Conservation (phyloP, 92 coral and sea anemone species). For the Epizoanthus illoricatus region DNA sequence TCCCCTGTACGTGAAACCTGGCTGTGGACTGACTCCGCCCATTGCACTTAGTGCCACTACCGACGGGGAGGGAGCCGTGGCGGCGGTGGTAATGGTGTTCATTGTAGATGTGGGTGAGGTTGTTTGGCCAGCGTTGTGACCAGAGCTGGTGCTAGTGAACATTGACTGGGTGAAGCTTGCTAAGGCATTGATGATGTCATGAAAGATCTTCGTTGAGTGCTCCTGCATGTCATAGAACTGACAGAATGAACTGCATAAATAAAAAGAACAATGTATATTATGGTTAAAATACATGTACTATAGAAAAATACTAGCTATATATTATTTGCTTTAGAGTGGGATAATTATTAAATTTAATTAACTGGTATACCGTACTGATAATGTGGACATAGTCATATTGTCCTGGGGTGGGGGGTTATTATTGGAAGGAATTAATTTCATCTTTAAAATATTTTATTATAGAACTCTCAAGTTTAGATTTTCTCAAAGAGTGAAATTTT, state of each 20-base stretch:
- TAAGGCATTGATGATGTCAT: slow-evolving; percentile 92
- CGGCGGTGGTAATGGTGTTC: slow-evolving; percentile 74
- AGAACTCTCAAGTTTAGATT: too few relatives aligned
- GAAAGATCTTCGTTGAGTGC: slow-evolving; percentile 95
- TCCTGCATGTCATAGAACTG: slow-evolving; percentile 99
- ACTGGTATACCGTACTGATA: too few relatives aligned
- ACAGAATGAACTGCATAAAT: slow-evolving; percentile 75
- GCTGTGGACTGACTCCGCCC: slow-evolving; percentile 94
- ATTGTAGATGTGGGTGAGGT: slow-evolving; percentile 56
- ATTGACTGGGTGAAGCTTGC: slow-evolving; percentile 90
- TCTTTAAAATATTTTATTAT: not conserved
- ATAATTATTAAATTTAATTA: too few relatives aligned
- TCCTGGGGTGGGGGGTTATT: not conserved
- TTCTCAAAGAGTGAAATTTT: too few relatives aligned
- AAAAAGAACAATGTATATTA: not conserved
- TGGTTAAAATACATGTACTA: not conserved
- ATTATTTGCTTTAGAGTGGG: not conserved
- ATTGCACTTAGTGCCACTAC: slow-evolving; percentile 86
- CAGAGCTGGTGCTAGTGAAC: slow-evolving; percentile 65
- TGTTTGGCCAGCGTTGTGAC: slow-evolving; percentile 66
- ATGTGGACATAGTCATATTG: too few relatives aligned
- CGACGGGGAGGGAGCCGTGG: slow-evolving; percentile 89
- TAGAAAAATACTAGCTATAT: not conserved
- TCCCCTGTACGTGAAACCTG: slow-evolving; percentile 93
- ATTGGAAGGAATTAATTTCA: not conserved